Percentiles rank a stretch among this genome's conserved stretches.
Evolutionary conservation across 2,797 vertebrate genomes (phyloP).

Genomic region (Sphenopsis melanotis): DNA sequence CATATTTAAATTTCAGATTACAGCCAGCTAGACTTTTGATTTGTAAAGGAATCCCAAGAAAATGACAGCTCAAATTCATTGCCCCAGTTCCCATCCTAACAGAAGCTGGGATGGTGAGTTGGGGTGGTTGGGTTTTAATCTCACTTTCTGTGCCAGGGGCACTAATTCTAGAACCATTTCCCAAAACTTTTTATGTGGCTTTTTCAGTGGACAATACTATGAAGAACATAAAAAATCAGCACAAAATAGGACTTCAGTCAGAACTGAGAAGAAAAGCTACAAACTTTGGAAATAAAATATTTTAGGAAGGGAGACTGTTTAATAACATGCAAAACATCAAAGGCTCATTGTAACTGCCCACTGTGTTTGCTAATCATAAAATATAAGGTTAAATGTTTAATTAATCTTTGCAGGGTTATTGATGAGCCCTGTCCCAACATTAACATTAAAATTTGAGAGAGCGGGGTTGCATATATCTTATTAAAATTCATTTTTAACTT

Average conservation of each 20-base stretch:
- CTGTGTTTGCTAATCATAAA: rapidly evolving
- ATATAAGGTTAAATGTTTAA: neutral
- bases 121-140: neutral
- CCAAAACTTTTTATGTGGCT: neutral
- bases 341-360: neutral
- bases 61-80: neutral
- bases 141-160: neutral
- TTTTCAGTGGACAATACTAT: neutral
- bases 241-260: neutral
- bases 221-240: neutral
- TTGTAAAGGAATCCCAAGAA: neutral
- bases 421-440: neutral
- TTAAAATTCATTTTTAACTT: neutral
- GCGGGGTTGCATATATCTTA: neutral
- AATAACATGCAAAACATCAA: neutral
- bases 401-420: neutral
- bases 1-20: neutral
- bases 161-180: neutral
- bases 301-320: neutral
- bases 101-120: rapidly evolving
- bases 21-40: neutral
- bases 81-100: neutral
- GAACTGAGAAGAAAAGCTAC: neutral
- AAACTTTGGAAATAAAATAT: neutral
- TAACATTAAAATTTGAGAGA: neutral